Percentiles rank a stretch among this genome's conserved stretches.
phyloP scores from a whole-genome alignment of 2,113 vertebrate species.

The Laticauda laticaudata region DNA sequence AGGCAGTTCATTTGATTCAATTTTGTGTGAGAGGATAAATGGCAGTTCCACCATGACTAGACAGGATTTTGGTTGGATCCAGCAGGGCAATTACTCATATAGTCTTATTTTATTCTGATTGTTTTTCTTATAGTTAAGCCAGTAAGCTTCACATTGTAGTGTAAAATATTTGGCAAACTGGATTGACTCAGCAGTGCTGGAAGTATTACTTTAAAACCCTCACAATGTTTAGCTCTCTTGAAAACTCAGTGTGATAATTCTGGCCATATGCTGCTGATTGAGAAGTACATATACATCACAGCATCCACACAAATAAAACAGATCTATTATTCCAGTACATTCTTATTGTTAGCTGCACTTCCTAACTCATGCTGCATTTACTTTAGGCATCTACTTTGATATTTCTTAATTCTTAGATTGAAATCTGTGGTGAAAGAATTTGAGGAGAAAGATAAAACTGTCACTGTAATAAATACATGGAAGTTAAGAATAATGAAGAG shows the following conservation, averaged over 20 bases:
- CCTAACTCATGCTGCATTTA: background rate
- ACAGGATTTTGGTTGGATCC: background rate
- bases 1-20: background rate
- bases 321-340: background rate
- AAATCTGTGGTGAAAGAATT: slow-evolving; percentile 9
- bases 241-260: background rate
- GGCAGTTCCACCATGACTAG: background rate
- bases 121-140: background rate
- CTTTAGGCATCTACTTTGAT: slow-evolving; percentile 34
- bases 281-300: background rate
- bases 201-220: background rate
- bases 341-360: slow-evolving; percentile 26
- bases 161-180: background rate
- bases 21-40: background rate
- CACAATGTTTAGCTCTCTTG: background rate
- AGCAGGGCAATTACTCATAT: background rate
- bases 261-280: slow-evolving; percentile 7
- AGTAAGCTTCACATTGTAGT: background rate
- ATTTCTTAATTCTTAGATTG: slow-evolving; percentile 22
- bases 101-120: background rate
- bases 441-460: slow-evolving; percentile 29
- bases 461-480: slow-evolving; percentile 30
- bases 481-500: slow-evolving; percentile 35
- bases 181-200: background rate
- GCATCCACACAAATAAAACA: background rate